A percentile compares a stretch with the other conserved stretches of the same genome.
phyloP scores from a whole-genome alignment of 2,797 vertebrate genomes.

The Enteromius radiatus region DNA sequence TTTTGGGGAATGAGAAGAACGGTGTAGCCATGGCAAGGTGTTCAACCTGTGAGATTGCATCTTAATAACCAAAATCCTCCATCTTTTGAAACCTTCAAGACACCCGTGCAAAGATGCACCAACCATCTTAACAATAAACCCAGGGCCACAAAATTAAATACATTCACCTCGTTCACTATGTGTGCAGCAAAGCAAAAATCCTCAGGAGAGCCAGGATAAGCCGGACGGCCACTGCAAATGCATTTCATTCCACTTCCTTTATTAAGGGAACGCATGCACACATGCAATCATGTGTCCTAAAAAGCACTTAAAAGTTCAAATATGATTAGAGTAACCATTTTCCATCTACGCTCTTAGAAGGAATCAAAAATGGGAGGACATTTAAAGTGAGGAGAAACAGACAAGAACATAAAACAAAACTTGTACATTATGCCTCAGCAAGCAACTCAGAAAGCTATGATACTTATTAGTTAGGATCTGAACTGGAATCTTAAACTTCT shows the following conservation, averaged over 20 bases:
- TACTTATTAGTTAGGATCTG: not conserved
- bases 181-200: slow-evolving; percentile 4
- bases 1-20: not conserved
- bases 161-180: not conserved
- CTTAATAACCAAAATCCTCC: not conserved
- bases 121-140: slow-evolving; percentile 9
- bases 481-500: not conserved
- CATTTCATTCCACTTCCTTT: not conserved
- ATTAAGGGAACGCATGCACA: not conserved
- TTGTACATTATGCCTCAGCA: not conserved
- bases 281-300: not conserved
- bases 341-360: not conserved
- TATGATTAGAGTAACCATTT: not conserved
- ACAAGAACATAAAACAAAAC: slow-evolving; percentile 6
- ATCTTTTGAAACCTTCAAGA: not conserved
- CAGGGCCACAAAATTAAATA: slow-evolving; percentile 30
- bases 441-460: not conserved
- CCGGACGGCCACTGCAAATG: not conserved
- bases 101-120: not conserved
- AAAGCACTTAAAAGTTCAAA: not conserved
- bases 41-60: not conserved
- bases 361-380: not conserved
- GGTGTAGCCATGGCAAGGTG: not conserved
- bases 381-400: not conserved
- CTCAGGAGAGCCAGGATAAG: not conserved